Evolutionary conservation across 2,888 invertebrate genomes (phyloP).

Genomic region (Lomographa bimaculata): DNA sequence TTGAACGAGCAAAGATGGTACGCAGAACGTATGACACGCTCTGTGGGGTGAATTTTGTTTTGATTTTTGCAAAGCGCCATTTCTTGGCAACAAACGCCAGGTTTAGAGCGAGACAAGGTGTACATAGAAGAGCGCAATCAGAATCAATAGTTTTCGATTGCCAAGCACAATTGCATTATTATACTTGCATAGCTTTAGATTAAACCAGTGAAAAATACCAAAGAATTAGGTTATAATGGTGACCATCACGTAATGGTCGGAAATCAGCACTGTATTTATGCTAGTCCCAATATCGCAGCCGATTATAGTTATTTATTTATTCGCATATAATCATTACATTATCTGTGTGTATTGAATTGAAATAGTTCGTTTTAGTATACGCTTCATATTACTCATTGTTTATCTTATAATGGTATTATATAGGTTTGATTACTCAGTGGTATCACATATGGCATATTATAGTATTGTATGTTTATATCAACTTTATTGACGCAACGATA

Average conservation of each 20-base stretch:
- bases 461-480: slow-evolving; percentile 36
- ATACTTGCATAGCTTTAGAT: slow-evolving; percentile 55
- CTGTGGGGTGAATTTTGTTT: slow-evolving; percentile 16
- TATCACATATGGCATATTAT: slow-evolving; percentile 38
- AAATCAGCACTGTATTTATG: slow-evolving; percentile 56
- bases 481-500: slow-evolving; percentile 49
- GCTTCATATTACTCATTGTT: slow-evolving; percentile 57
- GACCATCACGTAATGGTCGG: slow-evolving; percentile 49
- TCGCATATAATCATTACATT: slow-evolving; percentile 59
- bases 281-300: slow-evolving; percentile 71
- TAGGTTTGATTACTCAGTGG: slow-evolving; percentile 49
- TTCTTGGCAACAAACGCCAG: slow-evolving; percentile 12
- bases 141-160: slow-evolving; percentile 39
- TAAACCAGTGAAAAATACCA: slow-evolving; percentile 74
- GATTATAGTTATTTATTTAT: slow-evolving; percentile 62
- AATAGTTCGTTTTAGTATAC: slow-evolving; percentile 45
- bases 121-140: slow-evolving; percentile 42
- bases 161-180: slow-evolving; percentile 55
- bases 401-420: slow-evolving; percentile 49
- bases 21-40: slow-evolving; percentile 17
- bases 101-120: slow-evolving; percentile 36
- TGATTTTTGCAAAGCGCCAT: slow-evolving; percentile 8
- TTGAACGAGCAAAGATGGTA: slow-evolving; percentile 57
- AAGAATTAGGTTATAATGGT: slow-evolving; percentile 66
- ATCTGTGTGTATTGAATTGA: slow-evolving; percentile 43